phyloP scores from a whole-genome alignment of 1,140 invertebrate species.

The Rhagoletis pomonella region DNA sequence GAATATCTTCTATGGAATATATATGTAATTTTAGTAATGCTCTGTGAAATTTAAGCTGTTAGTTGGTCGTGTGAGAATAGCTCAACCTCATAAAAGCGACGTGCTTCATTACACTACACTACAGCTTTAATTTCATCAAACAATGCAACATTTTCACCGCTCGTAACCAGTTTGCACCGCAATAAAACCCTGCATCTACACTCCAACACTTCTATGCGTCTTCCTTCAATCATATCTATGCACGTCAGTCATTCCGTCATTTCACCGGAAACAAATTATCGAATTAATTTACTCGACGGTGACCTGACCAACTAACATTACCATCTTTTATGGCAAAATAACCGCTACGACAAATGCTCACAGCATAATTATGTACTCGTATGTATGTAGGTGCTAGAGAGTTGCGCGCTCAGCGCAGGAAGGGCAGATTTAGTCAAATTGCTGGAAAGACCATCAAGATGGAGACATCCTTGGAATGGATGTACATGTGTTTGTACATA shows the following conservation, averaged over 20 bases:
- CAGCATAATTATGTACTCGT: not conserved
- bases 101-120: no score
- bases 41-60: no score
- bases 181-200: not conserved
- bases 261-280: constrained; percentile 52
- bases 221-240: not conserved
- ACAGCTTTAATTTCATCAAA: no score
- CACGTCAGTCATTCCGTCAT: not conserved
- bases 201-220: not conserved
- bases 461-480: not conserved
- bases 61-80: no score
- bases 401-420: not conserved
- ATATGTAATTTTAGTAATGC: no score
- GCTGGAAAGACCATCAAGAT: no score
- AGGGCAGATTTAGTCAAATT: not conserved
- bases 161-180: no score
- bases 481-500: not conserved
- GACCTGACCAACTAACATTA: constrained; percentile 43
- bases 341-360: not conserved
- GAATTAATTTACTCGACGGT: constrained; percentile 52
- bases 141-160: not conserved
- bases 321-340: constrained; percentile 45
- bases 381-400: not conserved
- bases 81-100: no score
- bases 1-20: no score